These are phyloP conservation scores for Hydropsyche tenuis DNA, from an alignment of 1,140 invertebrate genomes.

Conservation along the genomic window DNA sequence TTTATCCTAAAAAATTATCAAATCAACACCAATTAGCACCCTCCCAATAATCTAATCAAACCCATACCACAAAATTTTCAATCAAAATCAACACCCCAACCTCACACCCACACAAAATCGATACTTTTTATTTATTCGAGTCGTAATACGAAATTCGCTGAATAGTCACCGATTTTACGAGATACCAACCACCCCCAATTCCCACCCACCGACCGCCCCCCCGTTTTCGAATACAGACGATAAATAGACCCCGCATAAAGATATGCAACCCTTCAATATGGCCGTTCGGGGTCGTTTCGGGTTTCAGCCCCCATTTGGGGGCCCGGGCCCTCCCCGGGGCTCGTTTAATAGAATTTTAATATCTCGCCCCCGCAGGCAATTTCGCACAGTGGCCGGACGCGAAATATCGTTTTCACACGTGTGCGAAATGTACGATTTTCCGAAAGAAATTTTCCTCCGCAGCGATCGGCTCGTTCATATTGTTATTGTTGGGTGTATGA, in stretches of 20 bases:
- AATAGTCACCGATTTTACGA: too few relatives aligned
- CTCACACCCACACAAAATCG: too few relatives aligned
- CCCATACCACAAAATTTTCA: too few relatives aligned
- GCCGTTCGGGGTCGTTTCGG: background rate
- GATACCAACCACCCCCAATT: too few relatives aligned
- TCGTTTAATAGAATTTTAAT: slow-evolving; percentile 38
- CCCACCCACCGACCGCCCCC: too few relatives aligned
- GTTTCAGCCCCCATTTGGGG: background rate
- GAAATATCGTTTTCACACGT: slow-evolving; percentile 35
- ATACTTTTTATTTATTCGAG: background rate
- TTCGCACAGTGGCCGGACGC: slow-evolving; percentile 29
- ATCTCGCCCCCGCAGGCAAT: slow-evolving; percentile 28
- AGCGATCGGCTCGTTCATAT: background rate
- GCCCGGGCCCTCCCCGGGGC: background rate
- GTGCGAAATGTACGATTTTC: slow-evolving; percentile 37
- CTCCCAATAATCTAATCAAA: too few relatives aligned
- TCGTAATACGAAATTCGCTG: too few relatives aligned
- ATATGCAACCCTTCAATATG: slow-evolving; percentile 29
- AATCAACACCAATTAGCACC: too few relatives aligned
- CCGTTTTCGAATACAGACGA: too few relatives aligned
- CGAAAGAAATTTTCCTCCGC: slow-evolving; percentile 35
- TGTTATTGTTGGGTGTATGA: background rate
- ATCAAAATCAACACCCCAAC: background rate
- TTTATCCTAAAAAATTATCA: too few relatives aligned
- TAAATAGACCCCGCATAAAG: slow-evolving; percentile 18